Evolutionary conservation across 2,888 invertebrate genomes (phyloP).

Genomic region (Chouioia cunea): DNA sequence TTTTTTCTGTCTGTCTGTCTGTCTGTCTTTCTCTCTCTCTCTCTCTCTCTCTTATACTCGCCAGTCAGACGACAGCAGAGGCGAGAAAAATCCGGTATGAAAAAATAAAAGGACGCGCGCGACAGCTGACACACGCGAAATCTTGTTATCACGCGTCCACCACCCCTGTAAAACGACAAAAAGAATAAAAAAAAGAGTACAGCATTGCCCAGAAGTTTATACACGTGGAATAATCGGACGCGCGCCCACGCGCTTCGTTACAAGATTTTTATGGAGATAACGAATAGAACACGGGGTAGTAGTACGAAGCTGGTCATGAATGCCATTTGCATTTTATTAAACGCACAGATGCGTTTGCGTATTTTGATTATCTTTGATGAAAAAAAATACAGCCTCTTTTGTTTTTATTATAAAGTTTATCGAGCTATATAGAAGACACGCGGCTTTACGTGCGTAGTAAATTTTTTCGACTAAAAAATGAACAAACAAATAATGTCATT

Average conservation of each 20-base stretch:
- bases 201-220: slow-evolving; percentile 1
- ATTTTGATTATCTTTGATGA: too few species aligned
- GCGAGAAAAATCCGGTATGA: slow-evolving; percentile 34
- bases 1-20: too few species aligned
- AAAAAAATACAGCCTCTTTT: neutral
- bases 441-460: too few species aligned
- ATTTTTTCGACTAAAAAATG: neutral
- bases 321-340: slow-evolving; percentile 15
- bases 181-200: slow-evolving; percentile 9
- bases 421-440: too few species aligned
- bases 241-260: slow-evolving; percentile 18
- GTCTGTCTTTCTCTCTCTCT: too few species aligned
- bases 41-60: neutral
- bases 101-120: slow-evolving; percentile 39
- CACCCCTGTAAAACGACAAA: neutral
- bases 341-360: too few species aligned
- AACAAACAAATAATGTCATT: neutral
- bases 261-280: slow-evolving; percentile 38
- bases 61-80: neutral
- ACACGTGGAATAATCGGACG: slow-evolving; percentile 34
- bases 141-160: slow-evolving; percentile 42
- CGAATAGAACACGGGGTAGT: neutral
- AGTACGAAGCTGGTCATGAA: neutral
- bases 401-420: too few species aligned
- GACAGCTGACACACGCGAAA: slow-evolving; percentile 46